Percentiles rank a stretch among this genome's conserved stretches.
These are phyloP conservation scores for Ceraclea dissimilis DNA, from an alignment of 2,888 invertebrate genomes.

Conservation along the genomic window DNA sequence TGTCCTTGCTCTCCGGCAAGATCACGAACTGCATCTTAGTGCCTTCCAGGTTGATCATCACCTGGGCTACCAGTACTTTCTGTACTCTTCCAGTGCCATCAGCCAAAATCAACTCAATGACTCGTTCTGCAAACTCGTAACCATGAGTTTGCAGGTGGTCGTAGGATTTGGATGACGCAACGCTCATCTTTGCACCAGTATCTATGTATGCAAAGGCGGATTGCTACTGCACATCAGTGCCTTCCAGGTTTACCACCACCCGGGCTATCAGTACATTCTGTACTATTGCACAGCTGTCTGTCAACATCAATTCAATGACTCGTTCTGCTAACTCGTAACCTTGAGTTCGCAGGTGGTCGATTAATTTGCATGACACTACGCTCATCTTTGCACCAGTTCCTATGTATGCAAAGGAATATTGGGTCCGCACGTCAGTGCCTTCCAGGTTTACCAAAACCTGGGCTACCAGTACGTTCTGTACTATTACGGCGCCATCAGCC, in stretches of 20 bases:
- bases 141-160: neutral
- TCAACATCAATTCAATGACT: no score
- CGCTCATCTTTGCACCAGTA: neutral
- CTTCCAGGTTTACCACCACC: constrained; percentile 3
- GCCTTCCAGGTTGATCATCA: neutral
- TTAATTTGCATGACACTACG: no score
- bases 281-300: no score
- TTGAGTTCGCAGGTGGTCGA: no score
- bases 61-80: neutral
- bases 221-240: neutral
- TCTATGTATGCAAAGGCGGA: neutral
- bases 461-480: neutral
- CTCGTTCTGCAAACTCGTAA: neutral
- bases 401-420: no score
- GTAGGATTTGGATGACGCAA: neutral
- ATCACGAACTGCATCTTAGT: neutral
- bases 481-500: no score
- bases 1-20: neutral
- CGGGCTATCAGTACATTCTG: no score
- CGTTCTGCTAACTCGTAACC: no score
- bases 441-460: neutral
- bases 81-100: neutral
- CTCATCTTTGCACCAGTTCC: no score
- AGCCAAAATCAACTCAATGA: neutral
- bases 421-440: no score